Conservation (phyloP, 2,113 vertebrate genomes). For the Rhinopomastus cyanomelas region DNA sequence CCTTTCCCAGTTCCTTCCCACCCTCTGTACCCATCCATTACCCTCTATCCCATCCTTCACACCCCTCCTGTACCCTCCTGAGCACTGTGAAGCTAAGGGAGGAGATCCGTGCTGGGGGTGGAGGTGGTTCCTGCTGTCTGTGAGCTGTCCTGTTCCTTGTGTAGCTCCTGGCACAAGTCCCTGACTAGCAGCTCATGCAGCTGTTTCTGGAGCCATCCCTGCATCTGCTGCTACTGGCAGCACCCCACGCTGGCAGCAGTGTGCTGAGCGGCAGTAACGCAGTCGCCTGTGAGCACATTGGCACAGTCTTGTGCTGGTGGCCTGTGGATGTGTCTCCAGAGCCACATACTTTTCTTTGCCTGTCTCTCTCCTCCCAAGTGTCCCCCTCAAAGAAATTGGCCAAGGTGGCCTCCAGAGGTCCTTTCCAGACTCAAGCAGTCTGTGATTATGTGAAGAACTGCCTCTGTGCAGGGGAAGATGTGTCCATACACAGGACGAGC, state of each 20-base stretch:
- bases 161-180: neutral
- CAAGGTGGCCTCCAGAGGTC: neutral
- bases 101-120: neutral
- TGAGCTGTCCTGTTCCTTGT: neutral
- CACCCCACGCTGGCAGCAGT: neutral
- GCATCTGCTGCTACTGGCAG: neutral
- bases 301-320: neutral
- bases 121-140: neutral
- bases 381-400: neutral
- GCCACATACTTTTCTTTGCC: neutral
- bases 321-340: neutral
- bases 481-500: accelerated
- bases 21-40: neutral
- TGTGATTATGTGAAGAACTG: neutral
- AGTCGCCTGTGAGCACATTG: accelerated
- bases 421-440: neutral
- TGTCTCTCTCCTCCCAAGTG: neutral
- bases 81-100: neutral
- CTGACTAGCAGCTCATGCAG: accelerated
- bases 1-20: neutral
- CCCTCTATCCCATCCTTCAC: neutral
- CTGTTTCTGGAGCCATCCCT: neutral
- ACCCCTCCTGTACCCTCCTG: neutral
- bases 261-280: neutral
- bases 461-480: neutral